Conservation (phyloP, 1,140 invertebrate species). For the Drosophila tsacasi region DNA sequence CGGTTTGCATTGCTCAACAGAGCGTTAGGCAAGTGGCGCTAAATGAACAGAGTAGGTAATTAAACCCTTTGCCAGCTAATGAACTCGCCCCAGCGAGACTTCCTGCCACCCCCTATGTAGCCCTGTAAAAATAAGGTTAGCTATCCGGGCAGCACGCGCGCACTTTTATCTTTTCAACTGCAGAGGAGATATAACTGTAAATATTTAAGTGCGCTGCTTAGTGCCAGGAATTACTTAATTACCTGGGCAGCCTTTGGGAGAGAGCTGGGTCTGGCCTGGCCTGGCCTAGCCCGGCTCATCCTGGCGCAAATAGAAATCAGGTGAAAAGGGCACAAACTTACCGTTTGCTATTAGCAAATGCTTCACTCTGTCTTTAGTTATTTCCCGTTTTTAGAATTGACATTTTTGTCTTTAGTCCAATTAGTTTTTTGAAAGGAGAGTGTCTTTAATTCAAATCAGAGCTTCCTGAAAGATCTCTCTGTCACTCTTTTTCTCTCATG, state of each 20-base stretch:
- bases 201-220: conserved; percentile 68
- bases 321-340: conserved; percentile 20
- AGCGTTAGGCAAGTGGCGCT: conserved; percentile 84
- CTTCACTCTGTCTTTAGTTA: background rate
- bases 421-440: background rate
- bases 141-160: conserved; percentile 51
- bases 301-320: conserved; percentile 9
- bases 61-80: conserved; percentile 85
- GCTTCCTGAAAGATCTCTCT: background rate
- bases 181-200: conserved; percentile 62
- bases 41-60: conserved; percentile 85
- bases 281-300: background rate
- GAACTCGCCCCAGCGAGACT: conserved; percentile 63
- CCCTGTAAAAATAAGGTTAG: conserved; percentile 10
- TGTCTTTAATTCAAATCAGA: background rate
- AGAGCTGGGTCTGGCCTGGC: background rate
- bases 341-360: conserved; percentile 18
- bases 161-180: conserved; percentile 73
- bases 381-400: background rate
- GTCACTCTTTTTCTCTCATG: background rate
- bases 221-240: conserved; percentile 48
- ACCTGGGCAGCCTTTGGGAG: conserved; percentile 20
- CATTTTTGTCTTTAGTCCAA: background rate
- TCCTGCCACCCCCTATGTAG: background rate
- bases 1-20: conserved; percentile 84